phyloP scores from a whole-genome alignment of 2,113 vertebrate genomes.

The Scortum barcoo region DNA sequence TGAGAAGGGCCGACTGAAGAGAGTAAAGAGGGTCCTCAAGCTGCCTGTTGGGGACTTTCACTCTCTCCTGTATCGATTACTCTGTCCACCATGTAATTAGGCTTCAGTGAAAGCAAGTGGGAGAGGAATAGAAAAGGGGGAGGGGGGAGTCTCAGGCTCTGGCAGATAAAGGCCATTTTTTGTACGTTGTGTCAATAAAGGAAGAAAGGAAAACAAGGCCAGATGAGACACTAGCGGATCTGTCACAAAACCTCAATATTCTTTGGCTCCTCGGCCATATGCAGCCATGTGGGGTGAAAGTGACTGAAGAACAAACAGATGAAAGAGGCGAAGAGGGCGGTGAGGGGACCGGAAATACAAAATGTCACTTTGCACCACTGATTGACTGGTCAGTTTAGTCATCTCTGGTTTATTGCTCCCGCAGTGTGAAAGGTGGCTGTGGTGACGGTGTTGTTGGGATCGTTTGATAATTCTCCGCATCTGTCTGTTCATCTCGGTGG shows the following conservation, averaged over 20 bases:
- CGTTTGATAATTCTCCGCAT: conserved; percentile 19
- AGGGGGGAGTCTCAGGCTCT: conserved; percentile 33
- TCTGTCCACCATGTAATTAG: conserved; percentile 83
- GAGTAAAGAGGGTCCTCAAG: conserved; percentile 69
- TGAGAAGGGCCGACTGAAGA: conserved; percentile 57
- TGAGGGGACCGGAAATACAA: conserved; percentile 40
- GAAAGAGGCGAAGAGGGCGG: conserved; percentile 33
- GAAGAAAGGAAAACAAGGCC: conserved; percentile 71
- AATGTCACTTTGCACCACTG: conserved; percentile 58
- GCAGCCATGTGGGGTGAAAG: conserved; percentile 17
- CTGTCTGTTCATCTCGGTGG: conserved; percentile 9
- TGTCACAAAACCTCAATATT: conserved; percentile 61
- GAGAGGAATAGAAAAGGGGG: conserved; percentile 59
- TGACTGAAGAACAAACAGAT: conserved; percentile 42
- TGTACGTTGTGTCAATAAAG: conserved; percentile 76
- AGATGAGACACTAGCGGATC: conserved; percentile 59
- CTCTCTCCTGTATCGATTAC: conserved; percentile 81
- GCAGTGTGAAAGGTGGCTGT: conserved; percentile 1
- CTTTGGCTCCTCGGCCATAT: conserved; percentile 37
- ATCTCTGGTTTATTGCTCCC: conserved; percentile 14
- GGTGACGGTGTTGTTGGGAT: conserved; percentile 16
- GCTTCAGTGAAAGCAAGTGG: conserved; percentile 73
- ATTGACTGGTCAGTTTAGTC: conserved; percentile 58
- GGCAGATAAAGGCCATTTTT: conserved; percentile 65
- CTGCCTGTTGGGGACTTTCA: conserved; percentile 78